A percentile compares a stretch with the other conserved stretches of the same genome.
Conservation (phyloP, 2,888 invertebrate genomes). For the Acanthococcus lagerstroemiae region DNA sequence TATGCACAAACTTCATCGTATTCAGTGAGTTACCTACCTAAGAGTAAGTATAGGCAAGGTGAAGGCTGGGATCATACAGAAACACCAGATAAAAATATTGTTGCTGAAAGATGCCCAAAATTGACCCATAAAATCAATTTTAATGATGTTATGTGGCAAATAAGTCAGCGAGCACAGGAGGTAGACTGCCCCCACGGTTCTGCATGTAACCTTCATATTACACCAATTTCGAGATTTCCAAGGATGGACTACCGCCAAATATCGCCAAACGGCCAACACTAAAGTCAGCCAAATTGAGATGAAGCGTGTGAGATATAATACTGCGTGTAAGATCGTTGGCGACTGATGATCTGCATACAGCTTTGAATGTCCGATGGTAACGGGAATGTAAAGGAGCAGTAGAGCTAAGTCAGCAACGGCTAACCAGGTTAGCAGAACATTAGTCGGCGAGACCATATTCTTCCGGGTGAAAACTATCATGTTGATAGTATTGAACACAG, state of each 20-base stretch:
- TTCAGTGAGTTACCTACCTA: no score
- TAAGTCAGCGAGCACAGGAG: slow-evolving; percentile 68
- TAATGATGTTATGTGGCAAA: no score
- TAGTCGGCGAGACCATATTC: no score
- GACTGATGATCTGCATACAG: slow-evolving; percentile 49
- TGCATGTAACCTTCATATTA: slow-evolving; percentile 62
- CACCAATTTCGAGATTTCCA: slow-evolving; percentile 73
- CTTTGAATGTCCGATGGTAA: slow-evolving; percentile 49
- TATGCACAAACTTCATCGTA: no score
- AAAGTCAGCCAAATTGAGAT: slow-evolving; percentile 90
- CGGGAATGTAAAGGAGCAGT: slow-evolving; percentile 89
- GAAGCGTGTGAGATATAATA: slow-evolving; percentile 78
- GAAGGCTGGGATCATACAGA: no score
- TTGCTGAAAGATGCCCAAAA: no score
- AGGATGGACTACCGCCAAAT: slow-evolving; percentile 68
- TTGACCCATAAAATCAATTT: no score
- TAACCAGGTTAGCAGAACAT: no score
- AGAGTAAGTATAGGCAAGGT: no score
- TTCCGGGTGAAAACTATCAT: no score
- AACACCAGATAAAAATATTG: no score
- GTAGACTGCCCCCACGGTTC: slow-evolving; percentile 68
- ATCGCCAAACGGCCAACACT: slow-evolving; percentile 80
- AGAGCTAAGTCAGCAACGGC: slow-evolving; percentile 92
- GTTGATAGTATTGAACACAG: no score
- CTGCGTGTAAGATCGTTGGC: slow-evolving; percentile 71